phyloP scores from a whole-genome alignment of 2,797 vertebrate genomes.

The Anabas testudineus region DNA sequence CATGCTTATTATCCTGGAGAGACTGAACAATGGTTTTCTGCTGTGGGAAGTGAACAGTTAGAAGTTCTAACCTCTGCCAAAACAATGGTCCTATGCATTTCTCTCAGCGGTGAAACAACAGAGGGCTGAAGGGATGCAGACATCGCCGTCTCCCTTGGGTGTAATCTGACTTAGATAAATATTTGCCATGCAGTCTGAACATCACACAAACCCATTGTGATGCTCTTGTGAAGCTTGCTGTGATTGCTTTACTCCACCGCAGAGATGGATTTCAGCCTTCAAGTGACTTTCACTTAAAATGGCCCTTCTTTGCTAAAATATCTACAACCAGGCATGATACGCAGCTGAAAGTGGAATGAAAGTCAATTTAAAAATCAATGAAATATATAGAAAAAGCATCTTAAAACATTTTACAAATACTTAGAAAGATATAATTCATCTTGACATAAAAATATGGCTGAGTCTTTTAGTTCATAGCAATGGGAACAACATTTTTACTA shows the following conservation, averaged over 20 bases:
- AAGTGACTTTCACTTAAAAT: conserved; percentile 55
- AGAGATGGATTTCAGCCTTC: conserved; percentile 59
- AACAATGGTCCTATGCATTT: conserved; percentile 64
- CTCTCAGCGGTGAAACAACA: conserved; percentile 61
- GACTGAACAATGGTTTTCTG: conserved; percentile 71
- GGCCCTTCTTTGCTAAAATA: conserved; percentile 34
- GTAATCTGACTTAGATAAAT: conserved; percentile 79
- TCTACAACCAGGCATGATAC: conserved; percentile 6
- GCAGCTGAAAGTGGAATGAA: conserved; percentile 28
- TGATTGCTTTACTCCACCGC: conserved; percentile 58
- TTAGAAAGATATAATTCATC: conserved; percentile 14
- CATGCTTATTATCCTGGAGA: conserved; percentile 68
- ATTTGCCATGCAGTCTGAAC: conserved; percentile 76
- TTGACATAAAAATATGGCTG: conserved; percentile 30
- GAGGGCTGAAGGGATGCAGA: conserved; percentile 60
- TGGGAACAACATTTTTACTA: conserved; percentile 24
- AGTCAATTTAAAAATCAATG: conserved; percentile 43
- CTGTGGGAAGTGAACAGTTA: conserved; percentile 73
- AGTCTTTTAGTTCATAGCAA: conserved; percentile 18
- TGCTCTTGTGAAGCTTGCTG: conserved; percentile 56
- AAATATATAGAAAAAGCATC: conserved; percentile 19
- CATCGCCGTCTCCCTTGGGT: conserved; percentile 69
- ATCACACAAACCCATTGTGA: conserved; percentile 73
- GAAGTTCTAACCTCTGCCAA: conserved; percentile 70
- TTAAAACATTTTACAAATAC: conserved; percentile 28